Percentiles rank a stretch among this genome's conserved stretches.
These are phyloP conservation scores for Struthio camelus DNA, from an alignment of 2,113 vertebrate species.

Conservation along the genomic window DNA sequence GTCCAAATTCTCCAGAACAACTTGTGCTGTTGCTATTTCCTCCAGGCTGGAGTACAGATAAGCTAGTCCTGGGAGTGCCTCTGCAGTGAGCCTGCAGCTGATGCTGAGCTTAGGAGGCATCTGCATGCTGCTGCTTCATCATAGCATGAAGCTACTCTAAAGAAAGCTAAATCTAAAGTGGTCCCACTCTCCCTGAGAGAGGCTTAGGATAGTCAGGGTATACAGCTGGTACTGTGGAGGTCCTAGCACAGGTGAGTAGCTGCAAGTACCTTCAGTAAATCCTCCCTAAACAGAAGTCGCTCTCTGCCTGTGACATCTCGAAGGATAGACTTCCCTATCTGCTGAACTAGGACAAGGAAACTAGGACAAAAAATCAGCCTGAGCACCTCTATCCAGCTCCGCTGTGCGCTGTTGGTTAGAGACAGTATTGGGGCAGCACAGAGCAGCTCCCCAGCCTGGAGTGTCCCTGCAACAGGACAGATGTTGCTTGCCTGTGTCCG, in stretches of 20 bases:
- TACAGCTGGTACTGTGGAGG: too few relatives aligned
- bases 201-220: not conserved
- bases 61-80: not conserved
- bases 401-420: not conserved
- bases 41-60: not conserved
- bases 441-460: not conserved
- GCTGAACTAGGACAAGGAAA: not conserved
- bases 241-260: too few relatives aligned
- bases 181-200: too few relatives aligned
- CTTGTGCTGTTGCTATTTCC: not conserved
- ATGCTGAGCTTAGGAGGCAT: not conserved
- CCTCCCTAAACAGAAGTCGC: not conserved
- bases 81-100: not conserved
- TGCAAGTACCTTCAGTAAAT: not conserved
- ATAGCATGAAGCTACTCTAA: not conserved
- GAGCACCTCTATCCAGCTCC: not conserved
- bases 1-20: not conserved
- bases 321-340: not conserved
- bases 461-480: not conserved
- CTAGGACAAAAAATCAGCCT: not conserved
- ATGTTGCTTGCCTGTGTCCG: fast-evolving
- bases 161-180: not conserved
- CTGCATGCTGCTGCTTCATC: not conserved
- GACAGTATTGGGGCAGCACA: not conserved
- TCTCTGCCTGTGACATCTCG: too few relatives aligned